phyloP scores from a whole-genome alignment of 2,113 vertebrate genomes.

The Lagopus muta region DNA sequence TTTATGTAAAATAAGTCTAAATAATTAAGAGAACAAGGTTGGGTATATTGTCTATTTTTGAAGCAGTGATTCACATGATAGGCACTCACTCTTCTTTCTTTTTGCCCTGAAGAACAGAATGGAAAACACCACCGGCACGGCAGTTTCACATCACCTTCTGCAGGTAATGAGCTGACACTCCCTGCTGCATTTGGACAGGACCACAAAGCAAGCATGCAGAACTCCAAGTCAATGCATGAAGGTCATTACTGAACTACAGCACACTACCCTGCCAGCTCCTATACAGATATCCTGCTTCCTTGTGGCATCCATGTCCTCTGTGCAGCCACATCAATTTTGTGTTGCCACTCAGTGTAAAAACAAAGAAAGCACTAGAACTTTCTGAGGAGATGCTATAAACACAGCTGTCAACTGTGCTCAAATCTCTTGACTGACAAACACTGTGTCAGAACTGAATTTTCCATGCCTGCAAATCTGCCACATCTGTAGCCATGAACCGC shows the following conservation, averaged over 20 bases:
- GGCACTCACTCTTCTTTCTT: background rate
- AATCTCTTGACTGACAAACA: background rate
- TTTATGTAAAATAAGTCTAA: background rate
- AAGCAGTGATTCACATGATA: background rate
- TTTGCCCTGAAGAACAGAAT: background rate
- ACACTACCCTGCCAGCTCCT: fast-evolving
- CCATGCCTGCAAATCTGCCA: background rate
- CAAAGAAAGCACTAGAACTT: background rate
- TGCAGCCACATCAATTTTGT: background rate
- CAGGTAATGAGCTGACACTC: background rate
- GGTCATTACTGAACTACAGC: background rate
- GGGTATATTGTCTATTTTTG: background rate
- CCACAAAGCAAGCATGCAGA: background rate
- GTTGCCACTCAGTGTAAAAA: background rate
- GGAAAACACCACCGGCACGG: fast-evolving
- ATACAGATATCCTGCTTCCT: background rate
- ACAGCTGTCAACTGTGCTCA: background rate
- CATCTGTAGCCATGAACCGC: background rate
- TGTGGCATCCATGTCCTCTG: background rate
- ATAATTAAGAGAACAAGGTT: background rate
- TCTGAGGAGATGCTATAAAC: background rate
- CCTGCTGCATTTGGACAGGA: background rate
- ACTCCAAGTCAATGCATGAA: fast-evolving
- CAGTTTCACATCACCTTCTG: background rate
- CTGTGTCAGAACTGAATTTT: background rate